Evolutionary conservation across 30 jellyfish, hydroid and myxozoan genomes (phyloP), one percentile per base, ranked within the genome.

Genomic region (Hydra vulgaris): DNA sequence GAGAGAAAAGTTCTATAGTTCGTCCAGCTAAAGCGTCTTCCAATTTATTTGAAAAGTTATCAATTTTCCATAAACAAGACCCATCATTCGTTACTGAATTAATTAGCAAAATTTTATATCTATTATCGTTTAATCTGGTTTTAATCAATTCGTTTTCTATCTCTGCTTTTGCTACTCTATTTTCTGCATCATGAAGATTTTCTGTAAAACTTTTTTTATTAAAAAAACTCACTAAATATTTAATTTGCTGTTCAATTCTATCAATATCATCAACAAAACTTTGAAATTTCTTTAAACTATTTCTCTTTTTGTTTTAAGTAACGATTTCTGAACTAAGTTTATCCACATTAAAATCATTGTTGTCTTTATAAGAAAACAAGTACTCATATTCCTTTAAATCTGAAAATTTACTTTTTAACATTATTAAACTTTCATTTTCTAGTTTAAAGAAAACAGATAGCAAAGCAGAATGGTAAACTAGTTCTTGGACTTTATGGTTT

Each of bases 31-130:
- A 26, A 8, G 96, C 95, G 26, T 81, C 88, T 67, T 27, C 78
- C 89, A 89, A 74, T 20, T 95, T 82, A 19, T 88, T 81, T 12
- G 70, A 54, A 66, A 86, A 81, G 17, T 84, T 80, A 54, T 89
- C 96, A 56, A 89, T 79, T 82, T 84, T 89, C 96, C 96, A 89
- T 26, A 89, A 74, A 72, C 79, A 88, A n/a, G 17, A 26, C 4
- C 96, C 96, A 83, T 82, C 89, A 8, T 61, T 54, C 3, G 96
- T 82, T 0, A 88, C 81, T 23, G 96, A 88, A 53, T 88, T 92
- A 70, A 82, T 79, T 18, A 88, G 74, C 0, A 89, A 82, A 16
- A 83, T 77, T 74, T 78, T 82, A 84, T 81, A 79, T 23, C 83
- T 91, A 7, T 54, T 53, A 5, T 88, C 92, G 17, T 76, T 83